Percentiles rank a stretch among this genome's conserved stretches.
Conservation (phyloP, 2,113 vertebrate species). For the Mormyrus iriodes region DNA sequence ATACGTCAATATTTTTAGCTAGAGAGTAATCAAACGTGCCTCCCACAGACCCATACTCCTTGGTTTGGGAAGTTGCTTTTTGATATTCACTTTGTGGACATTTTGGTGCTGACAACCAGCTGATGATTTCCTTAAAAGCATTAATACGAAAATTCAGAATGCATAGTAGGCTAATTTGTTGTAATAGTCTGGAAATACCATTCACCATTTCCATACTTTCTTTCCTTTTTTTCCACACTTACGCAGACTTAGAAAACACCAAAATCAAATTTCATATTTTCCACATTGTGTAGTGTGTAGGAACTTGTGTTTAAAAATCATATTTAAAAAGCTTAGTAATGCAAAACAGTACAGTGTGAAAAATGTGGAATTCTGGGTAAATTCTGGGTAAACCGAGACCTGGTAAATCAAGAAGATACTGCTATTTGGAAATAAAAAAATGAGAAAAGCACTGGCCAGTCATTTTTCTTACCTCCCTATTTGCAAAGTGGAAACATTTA, state of each 20-base stretch:
- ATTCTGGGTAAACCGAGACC: neutral
- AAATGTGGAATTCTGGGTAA: neutral
- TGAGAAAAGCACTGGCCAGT: neutral
- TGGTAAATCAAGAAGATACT: neutral
- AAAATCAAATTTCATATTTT: neutral
- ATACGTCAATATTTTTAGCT: neutral
- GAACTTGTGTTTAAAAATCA: too few relatives aligned
- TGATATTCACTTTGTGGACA: neutral
- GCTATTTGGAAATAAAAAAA: neutral
- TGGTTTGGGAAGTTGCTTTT: neutral
- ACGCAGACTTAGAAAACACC: neutral
- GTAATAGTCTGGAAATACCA: neutral
- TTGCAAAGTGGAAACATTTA: conserved; percentile 23
- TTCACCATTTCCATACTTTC: neutral
- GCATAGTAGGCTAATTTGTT: neutral
- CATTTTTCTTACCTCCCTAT: neutral
- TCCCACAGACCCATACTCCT: neutral
- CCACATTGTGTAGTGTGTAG: neutral
- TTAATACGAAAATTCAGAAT: neutral
- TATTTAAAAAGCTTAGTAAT: neutral
- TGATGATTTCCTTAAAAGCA: neutral
- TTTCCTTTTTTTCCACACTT: neutral
- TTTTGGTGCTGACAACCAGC: neutral
- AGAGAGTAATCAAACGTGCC: neutral
- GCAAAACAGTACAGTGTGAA: neutral